phyloP scores from a whole-genome alignment of 2,888 invertebrate species.

The Thumatha senex region DNA sequence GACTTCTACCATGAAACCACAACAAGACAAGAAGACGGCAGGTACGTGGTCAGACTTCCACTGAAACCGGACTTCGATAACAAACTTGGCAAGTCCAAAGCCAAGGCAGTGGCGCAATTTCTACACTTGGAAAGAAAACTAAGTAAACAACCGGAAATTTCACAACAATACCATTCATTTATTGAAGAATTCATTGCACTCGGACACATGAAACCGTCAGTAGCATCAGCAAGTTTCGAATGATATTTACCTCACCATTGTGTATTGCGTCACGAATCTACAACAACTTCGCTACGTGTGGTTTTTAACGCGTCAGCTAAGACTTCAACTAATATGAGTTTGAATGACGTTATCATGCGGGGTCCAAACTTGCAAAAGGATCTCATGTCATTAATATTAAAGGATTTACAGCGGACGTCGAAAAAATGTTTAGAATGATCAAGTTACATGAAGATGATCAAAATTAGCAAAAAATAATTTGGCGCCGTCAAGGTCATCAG shows the following conservation, averaged over 20 bases:
- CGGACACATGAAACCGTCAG: not conserved
- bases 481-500: not conserved
- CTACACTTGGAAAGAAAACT: too few relatives aligned
- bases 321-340: not conserved
- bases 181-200: too few relatives aligned
- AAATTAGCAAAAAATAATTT: not conserved
- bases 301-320: conserved; percentile 1
- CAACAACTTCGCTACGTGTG: conserved; percentile 1
- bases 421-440: conserved; percentile 21
- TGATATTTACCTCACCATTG: too few relatives aligned
- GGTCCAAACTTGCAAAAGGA: conserved; percentile 23
- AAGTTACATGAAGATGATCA: conserved; percentile 9
- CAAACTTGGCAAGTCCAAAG: conserved; percentile 1
- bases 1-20: too few relatives aligned
- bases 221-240: conserved; percentile 1
- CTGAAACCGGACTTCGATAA: too few relatives aligned
- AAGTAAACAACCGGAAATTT: too few relatives aligned
- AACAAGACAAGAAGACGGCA: too few relatives aligned
- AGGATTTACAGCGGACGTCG: conserved; percentile 17
- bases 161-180: too few relatives aligned
- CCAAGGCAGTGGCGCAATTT: too few relatives aligned
- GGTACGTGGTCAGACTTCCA: too few relatives aligned
- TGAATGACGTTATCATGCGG: conserved; percentile 11
- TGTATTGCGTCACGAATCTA: too few relatives aligned
- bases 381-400: conserved; percentile 13